Base-by-base conservation (phyloP, 2,797 vertebrate species). In the Nyctibius grandis region DNA sequence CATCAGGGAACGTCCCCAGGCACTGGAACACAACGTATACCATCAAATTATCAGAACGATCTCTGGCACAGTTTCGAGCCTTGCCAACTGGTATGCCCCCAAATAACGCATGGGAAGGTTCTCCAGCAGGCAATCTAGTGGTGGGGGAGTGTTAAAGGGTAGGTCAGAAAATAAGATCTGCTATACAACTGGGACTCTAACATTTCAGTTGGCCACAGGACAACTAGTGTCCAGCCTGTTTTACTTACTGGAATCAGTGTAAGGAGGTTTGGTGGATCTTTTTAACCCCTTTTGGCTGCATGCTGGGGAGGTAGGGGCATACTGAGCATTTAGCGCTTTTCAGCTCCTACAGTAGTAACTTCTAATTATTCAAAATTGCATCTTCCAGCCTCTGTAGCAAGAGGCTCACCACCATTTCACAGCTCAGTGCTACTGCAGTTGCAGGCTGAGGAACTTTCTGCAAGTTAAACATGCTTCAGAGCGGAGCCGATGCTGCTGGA, bases 11-110 rank as follows among this genome's bases (percentile, higher is more conserved):
- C 5, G 2, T 77, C 86, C 92, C 68, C 44, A 0, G 88, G 93
- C 86, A 85, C 70, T 74, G 83, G 67, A 94, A 85, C 68, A 48
- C 70, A 76, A 69, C 79, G 69, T 82, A 91, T 47, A 73, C 83
- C 80, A 91, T 79, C 63, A 67, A 42, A 73, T 61, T 92, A 73
- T 45, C 65, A 82, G 67, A 65, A 48, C 18, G 70, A 89, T 92
- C 77, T 78, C 69, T 87, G 56, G 86, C 91, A 95, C 17, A 65
- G 59, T 79, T 91, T 59, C 1, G 20, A 94, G 74, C 59, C 65
- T 90, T 81, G 61, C 56, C 86, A 93, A 85, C 54, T 53, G 53
- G 44, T 48, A 47, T 33, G 29, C n/a, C 74, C 85, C 74, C 70
- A 89, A 67, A 95, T 20, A 65, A 56, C 0, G 26, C 80, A 51